These are phyloP conservation scores for Misgurnus anguillicaudatus DNA, from an alignment of 2,113 vertebrate species.

Conservation along the genomic window DNA sequence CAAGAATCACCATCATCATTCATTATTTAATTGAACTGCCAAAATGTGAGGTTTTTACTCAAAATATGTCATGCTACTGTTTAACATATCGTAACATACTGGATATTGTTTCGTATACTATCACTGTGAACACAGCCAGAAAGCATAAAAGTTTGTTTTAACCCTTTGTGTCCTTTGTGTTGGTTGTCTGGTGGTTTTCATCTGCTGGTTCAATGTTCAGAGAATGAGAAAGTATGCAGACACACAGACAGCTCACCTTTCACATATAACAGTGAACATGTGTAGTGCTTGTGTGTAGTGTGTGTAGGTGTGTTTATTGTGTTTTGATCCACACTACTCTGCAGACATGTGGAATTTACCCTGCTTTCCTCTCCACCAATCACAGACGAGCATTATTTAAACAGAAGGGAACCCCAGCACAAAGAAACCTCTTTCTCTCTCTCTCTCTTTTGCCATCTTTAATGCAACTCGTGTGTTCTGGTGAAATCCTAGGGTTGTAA, in stretches of 20 bases:
- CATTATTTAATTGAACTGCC: too few species aligned
- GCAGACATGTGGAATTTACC: conserved; percentile 46
- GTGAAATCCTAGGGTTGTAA: background rate
- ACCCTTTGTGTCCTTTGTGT: background rate
- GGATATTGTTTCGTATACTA: too few species aligned
- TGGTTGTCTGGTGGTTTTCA: background rate
- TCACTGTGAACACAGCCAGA: too few species aligned
- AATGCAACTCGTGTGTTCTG: background rate
- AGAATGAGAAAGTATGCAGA: background rate
- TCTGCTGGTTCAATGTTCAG: background rate
- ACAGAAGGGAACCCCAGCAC: conserved; percentile 37
- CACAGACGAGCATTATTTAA: conserved; percentile 45
- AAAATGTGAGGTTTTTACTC: too few species aligned
- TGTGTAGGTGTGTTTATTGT: conserved; percentile 2
- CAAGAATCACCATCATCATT: too few species aligned
- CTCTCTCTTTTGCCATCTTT: background rate
- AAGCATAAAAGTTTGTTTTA: too few species aligned
- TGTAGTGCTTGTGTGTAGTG: background rate
- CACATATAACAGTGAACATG: conserved; percentile 7
- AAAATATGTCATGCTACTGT: too few species aligned
- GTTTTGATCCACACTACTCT: conserved; percentile 14
- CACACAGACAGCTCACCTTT: background rate
- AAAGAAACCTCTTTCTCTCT: background rate
- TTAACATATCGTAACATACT: too few species aligned
- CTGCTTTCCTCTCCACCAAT: conserved; percentile 37